phyloP scores from a whole-genome alignment of 2,113 vertebrate species.

The Ceyx cyanopectus region DNA sequence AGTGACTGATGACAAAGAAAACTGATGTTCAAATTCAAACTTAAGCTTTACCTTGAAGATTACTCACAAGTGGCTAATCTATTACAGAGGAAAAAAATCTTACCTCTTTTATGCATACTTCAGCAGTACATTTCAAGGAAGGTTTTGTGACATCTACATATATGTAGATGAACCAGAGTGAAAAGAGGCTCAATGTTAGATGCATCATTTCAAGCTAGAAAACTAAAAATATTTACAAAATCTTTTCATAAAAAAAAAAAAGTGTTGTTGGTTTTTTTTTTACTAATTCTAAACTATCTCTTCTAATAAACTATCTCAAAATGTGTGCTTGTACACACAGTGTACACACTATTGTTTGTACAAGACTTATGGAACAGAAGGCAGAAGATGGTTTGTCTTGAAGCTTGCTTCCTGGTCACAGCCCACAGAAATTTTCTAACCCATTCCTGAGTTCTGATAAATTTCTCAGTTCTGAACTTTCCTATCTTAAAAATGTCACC shows the following conservation, averaged over 20 bases:
- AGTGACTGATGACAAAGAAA: not conserved
- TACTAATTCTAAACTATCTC: not conserved
- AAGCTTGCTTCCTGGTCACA: not conserved
- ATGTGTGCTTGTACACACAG: not conserved
- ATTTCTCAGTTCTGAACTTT: not conserved
- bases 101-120: accelerated
- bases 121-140: not conserved
- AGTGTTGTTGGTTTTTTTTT: not conserved
- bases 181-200: not conserved
- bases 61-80: not conserved
- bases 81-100: not conserved
- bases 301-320: not conserved
- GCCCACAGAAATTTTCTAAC: not conserved
- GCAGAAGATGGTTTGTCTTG: not conserved
- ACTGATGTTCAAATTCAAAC: not conserved
- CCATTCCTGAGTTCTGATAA: not conserved
- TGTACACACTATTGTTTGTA: not conserved
- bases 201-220: not conserved
- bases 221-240: not conserved
- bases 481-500: not conserved
- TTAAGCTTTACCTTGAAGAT: not conserved
- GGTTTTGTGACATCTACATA: not conserved
- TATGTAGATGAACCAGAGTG: not conserved
- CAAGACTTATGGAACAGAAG: not conserved
- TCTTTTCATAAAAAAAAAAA: not conserved